phyloP scores from a whole-genome alignment of 2,113 vertebrate species.

The Lagopus leucura region DNA sequence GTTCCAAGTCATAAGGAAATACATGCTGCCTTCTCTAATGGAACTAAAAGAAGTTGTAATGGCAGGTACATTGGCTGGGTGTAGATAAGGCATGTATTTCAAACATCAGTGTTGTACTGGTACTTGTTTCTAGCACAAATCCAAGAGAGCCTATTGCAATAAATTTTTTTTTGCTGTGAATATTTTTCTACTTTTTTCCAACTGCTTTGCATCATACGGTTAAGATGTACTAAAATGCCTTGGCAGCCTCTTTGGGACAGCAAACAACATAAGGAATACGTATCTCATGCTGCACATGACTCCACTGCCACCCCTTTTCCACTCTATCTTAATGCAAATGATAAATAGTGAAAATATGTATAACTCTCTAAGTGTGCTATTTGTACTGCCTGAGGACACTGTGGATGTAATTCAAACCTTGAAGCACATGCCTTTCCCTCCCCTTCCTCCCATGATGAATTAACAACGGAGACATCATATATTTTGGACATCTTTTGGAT shows the following conservation, averaged over 20 bases:
- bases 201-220: not conserved
- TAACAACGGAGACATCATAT: accelerated
- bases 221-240: not conserved
- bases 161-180: not conserved
- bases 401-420: accelerated
- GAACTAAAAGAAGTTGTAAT: not conserved
- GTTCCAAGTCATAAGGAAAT: not conserved
- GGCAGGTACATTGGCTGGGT: no score
- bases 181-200: not conserved
- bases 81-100: not conserved
- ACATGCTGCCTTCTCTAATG: accelerated
- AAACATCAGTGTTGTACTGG: not conserved
- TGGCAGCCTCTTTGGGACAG: not conserved
- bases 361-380: not conserved
- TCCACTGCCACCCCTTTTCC: not conserved
- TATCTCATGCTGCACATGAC: not conserved
- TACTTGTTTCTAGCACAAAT: not conserved
- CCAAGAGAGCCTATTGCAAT: not conserved
- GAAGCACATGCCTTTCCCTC: not conserved
- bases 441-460: not conserved
- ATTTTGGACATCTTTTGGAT: not conserved
- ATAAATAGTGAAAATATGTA: not conserved
- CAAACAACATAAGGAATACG: not conserved
- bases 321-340: not conserved
- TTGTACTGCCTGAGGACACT: not conserved